Base-by-base conservation (phyloP, 2,888 invertebrate species). In the Hedychridium roseum region DNA sequence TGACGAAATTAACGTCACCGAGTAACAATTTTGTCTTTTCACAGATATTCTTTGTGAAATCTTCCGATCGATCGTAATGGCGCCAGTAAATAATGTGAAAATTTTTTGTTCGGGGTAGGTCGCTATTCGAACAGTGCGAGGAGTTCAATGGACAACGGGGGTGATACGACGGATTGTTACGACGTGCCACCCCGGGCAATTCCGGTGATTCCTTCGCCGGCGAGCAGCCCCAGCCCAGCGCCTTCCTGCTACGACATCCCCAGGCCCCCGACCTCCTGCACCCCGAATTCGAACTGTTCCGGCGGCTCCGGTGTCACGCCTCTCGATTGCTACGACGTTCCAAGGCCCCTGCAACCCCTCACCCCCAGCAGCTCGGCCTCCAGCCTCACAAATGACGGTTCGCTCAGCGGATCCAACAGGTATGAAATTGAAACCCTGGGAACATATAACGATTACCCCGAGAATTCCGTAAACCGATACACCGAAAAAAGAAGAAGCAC, bases 301-400 rank as follows among this genome's bases (percentile, higher is more conserved):
- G 70, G 54, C 16, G 71, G 70, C 16, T 75, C 74, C 20, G 73
- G 70, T 2, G 54, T 71, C n/a, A 76, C 73, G 18, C 74, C 76
- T 11, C 57, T 75, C 14, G 84, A 86, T 54, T 83, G 82, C 49
- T 88, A 88, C 78, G 88, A 88, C 76, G 83, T 87, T 47, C 88
- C 88, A 30, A 80, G 86, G 46, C 83, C 87, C 11, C 75, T 84
- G 51, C 85, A 84, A 60, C 84, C 84, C 58, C 74, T 86, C 50
- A 87, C 87, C 21, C 87, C 88, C 2, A 86, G 86, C 65, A 87
- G 86, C 64, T 88, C 88, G 6, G 85, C 86, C 53, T 86, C 86
- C 59, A 86, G 88, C 35, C 77, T 88, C 45, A 82, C 84, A 57
- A 83, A 85, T 64, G 83, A 85, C 45, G 86, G 88, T 64, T 85